These are phyloP conservation scores for Aplodontia rufa DNA, from an alignment of 2,113 vertebrate species.

Conservation along the genomic window DNA sequence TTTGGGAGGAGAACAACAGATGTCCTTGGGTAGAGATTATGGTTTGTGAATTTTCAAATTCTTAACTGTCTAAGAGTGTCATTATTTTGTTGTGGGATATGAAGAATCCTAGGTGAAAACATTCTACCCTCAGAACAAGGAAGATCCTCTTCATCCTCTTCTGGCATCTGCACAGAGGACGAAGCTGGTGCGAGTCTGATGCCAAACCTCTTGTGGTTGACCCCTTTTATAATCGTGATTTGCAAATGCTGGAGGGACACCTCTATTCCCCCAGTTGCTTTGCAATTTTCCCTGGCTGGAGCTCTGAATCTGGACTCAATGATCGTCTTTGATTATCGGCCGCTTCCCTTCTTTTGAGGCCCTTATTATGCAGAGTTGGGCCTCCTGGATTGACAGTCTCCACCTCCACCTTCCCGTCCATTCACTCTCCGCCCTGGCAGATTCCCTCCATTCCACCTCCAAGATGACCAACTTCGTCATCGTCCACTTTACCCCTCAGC, in stretches of 20 bases:
- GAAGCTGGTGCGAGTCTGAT: neutral
- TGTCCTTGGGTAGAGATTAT: neutral
- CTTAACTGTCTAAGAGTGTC: neutral
- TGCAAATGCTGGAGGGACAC: neutral
- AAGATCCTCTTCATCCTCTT: neutral
- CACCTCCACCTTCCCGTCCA: neutral
- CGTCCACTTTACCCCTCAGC: neutral
- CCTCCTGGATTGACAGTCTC: neutral
- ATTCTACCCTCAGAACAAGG: neutral
- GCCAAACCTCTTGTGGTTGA: neutral
- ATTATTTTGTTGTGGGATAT: neutral
- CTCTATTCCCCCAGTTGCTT: neutral
- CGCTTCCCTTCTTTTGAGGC: neutral
- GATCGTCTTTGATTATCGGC: too few relatives aligned
- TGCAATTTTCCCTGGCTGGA: fast-evolving
- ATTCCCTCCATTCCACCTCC: neutral
- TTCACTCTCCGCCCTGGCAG: neutral
- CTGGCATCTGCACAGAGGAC: neutral
- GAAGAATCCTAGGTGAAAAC: neutral
- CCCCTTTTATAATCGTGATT: neutral
- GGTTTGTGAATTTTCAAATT: neutral
- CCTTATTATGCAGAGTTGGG: neutral
- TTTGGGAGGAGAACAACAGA: neutral
- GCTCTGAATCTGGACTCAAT: neutral
- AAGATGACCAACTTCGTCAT: neutral